Conservation (phyloP, 2,888 invertebrate species). For the Scotopteryx bipunctaria region DNA sequence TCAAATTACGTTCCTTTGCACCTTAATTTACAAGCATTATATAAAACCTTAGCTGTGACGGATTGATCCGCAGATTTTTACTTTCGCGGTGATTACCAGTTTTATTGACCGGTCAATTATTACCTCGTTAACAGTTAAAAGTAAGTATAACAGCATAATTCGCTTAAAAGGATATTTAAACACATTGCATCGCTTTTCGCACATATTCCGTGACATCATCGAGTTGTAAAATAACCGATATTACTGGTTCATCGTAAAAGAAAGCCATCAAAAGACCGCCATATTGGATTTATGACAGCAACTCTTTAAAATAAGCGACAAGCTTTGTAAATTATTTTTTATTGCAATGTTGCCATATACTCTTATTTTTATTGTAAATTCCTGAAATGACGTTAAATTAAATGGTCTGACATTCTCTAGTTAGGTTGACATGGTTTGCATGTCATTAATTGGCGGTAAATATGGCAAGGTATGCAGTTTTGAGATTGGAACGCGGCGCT, state of each 20-base stretch:
- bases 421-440: conserved; percentile 39
- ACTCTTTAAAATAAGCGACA: conserved; percentile 37
- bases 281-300: conserved; percentile 61
- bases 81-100: conserved; percentile 1
- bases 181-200: conserved; percentile 6
- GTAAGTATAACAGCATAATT: conserved; percentile 6
- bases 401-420: background rate
- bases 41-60: background rate
- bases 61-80: conserved; percentile 1
- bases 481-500: conserved; percentile 46
- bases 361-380: background rate
- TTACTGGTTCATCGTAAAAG: conserved; percentile 66
- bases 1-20: too few relatives aligned
- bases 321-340: conserved; percentile 5
- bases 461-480: conserved; percentile 44
- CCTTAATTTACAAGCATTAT: background rate
- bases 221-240: conserved; percentile 60
- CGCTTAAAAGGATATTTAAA: conserved; percentile 6
- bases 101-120: conserved; percentile 1
- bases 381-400: background rate
- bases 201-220: conserved; percentile 44
- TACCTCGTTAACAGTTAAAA: background rate
- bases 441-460: conserved; percentile 55
- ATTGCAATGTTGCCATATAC: conserved; percentile 1
- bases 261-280: conserved; percentile 66